These are phyloP conservation scores for Amphilophus citrinellus DNA, from an alignment of 2,113 vertebrate genomes.

Conservation along the genomic window DNA sequence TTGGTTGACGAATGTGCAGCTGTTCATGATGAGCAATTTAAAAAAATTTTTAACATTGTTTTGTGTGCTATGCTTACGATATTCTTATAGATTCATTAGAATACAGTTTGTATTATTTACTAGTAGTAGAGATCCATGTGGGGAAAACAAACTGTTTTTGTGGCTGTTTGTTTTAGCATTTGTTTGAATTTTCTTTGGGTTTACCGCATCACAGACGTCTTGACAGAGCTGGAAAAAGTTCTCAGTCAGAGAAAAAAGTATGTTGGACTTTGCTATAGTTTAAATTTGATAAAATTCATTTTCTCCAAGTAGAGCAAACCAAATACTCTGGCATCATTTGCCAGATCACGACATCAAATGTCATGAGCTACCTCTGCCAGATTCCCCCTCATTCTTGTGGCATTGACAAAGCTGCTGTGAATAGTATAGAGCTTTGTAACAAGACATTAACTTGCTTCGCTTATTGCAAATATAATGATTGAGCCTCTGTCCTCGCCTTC, in stretches of 20 bases:
- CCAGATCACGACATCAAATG: neutral
- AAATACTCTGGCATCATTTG: slow-evolving; percentile 37
- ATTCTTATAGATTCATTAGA: slow-evolving; percentile 13
- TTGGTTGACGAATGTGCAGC: neutral
- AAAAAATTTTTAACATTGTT: neutral
- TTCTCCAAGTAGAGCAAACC: slow-evolving; percentile 40
- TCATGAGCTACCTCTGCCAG: slow-evolving; percentile 15
- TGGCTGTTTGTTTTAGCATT: slow-evolving; percentile 40
- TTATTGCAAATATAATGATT: slow-evolving; percentile 22
- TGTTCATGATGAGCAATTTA: neutral
- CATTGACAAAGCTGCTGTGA: slow-evolving; percentile 41
- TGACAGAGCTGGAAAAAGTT: slow-evolving; percentile 35
- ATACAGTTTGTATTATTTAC: slow-evolving; percentile 39
- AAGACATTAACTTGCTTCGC: slow-evolving; percentile 24
- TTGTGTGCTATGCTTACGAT: slow-evolving; percentile 1
- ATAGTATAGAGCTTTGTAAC: slow-evolving; percentile 38
- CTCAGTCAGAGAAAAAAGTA: slow-evolving; percentile 26
- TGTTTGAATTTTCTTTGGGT: slow-evolving; percentile 27
- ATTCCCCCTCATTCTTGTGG: slow-evolving; percentile 34
- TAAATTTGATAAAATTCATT: slow-evolving; percentile 39
- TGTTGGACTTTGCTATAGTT: slow-evolving; percentile 44
- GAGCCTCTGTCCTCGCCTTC: neutral
- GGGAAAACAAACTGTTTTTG: slow-evolving; percentile 19
- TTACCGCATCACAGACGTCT: slow-evolving; percentile 14
- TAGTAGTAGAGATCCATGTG: slow-evolving; percentile 24